Evolutionary conservation across 1,140 invertebrate genomes (phyloP).

Genomic region (Eubasilissa regina): DNA sequence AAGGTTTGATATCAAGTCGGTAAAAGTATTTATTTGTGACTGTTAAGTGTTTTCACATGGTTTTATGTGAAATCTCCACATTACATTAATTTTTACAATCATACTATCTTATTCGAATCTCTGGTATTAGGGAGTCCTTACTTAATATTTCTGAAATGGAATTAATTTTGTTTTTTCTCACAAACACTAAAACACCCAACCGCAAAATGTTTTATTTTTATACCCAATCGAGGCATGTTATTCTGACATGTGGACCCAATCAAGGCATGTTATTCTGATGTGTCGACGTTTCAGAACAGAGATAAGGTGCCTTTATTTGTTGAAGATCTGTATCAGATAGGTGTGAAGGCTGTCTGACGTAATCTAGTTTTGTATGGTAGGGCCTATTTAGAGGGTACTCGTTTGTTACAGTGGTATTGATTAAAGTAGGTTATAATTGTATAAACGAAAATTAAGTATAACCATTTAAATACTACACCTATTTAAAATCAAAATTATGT

Average conservation of each 20-base stretch:
- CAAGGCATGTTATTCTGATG: conserved; percentile 4
- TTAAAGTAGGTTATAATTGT: conserved; percentile 28
- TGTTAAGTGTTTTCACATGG: too few species aligned
- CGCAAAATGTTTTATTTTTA: conserved; percentile 3
- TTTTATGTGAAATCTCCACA: too few species aligned
- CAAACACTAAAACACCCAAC: neutral
- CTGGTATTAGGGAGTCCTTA: too few species aligned
- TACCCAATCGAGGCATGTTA: conserved; percentile 2
- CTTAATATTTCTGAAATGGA: too few species aligned
- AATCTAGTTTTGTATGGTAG: conserved; percentile 45
- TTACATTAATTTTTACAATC: too few species aligned
- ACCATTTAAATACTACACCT: conserved; percentile 1
- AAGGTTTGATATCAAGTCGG: conserved; percentile 1
- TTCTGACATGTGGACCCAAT: too few species aligned
- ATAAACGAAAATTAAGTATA: conserved; percentile 40
- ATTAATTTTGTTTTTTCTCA: too few species aligned
- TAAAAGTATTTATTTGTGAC: neutral
- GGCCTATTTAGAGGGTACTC: conserved; percentile 56
- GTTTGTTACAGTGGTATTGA: conserved; percentile 43
- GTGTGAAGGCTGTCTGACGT: conserved; percentile 44
- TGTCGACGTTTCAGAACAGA: conserved; percentile 41
- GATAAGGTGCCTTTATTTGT: conserved; percentile 55
- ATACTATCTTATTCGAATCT: too few species aligned
- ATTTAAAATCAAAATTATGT: conserved; percentile 24
- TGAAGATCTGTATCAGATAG: conserved; percentile 44